Conservation (phyloP, 2,888 invertebrate genomes). For the Lissonota sp. region DNA sequence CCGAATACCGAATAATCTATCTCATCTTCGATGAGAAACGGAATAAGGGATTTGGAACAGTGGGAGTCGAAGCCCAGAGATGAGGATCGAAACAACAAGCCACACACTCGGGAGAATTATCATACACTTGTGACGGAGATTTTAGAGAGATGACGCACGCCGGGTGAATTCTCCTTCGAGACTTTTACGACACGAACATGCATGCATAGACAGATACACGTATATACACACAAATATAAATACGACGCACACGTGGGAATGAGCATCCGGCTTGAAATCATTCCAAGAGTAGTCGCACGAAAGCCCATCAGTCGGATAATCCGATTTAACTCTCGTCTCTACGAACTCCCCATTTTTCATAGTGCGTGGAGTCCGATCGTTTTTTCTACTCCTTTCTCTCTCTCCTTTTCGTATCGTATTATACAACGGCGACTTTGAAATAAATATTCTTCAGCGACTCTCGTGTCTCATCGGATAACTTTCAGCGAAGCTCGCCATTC, state of each 20-base stretch:
- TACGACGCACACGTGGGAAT: not conserved
- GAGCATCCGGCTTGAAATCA: slow-evolving; percentile 58
- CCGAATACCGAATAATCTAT: slow-evolving; percentile 18
- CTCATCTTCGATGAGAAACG: slow-evolving; percentile 14
- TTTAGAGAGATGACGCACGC: slow-evolving; percentile 40
- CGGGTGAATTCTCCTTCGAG: slow-evolving; percentile 30
- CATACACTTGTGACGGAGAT: slow-evolving; percentile 28
- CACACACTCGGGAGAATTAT: slow-evolving; percentile 11
- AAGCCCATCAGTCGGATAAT: slow-evolving; percentile 61
- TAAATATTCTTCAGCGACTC: slow-evolving; percentile 54
- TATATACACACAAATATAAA: slow-evolving; percentile 26
- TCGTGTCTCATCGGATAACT: slow-evolving; percentile 33
- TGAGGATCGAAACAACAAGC: slow-evolving; percentile 1
- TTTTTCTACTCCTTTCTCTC: slow-evolving; percentile 24
- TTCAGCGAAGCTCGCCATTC: not conserved
- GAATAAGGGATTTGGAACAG: not conserved
- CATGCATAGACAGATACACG: not conserved
- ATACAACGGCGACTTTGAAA: slow-evolving; percentile 56
- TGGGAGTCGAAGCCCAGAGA: slow-evolving; percentile 7
- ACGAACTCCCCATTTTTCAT: slow-evolving; percentile 27
- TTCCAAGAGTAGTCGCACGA: slow-evolving; percentile 42
- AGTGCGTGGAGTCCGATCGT: slow-evolving; percentile 17
- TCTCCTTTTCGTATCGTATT: not conserved
- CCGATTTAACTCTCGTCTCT: slow-evolving; percentile 48
- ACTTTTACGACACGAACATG: not conserved